phyloP scores from a whole-genome alignment of 2,797 vertebrate genomes.

The Gymnocypris eckloni region DNA sequence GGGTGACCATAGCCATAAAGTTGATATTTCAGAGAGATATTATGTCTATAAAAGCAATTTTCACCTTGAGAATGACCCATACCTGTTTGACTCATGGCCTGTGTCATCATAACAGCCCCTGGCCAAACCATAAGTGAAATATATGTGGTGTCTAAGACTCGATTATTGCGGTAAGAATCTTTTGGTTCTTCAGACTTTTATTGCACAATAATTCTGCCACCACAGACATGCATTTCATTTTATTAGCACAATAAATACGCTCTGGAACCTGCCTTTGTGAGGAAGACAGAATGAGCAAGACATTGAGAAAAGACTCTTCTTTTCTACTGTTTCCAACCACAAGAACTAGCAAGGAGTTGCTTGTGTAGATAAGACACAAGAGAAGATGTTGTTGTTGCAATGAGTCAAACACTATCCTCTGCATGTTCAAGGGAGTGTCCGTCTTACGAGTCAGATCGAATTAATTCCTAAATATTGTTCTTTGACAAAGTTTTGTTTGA shows the following conservation, averaged over 20 bases:
- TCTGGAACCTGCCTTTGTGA: conserved; percentile 20
- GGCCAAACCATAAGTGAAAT: conserved; percentile 44
- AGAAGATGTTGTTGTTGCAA: conserved; percentile 44
- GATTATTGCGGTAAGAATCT: conserved; percentile 68
- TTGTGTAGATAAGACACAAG: conserved; percentile 40
- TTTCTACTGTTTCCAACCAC: conserved; percentile 16
- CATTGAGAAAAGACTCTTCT: conserved; percentile 3
- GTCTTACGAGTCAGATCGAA: conserved; percentile 13
- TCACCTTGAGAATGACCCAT: conserved; percentile 2
- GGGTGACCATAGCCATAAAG: neutral
- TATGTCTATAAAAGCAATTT: neutral
- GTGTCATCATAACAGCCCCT: neutral
- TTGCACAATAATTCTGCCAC: conserved; percentile 47
- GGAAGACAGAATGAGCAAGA: conserved; percentile 9
- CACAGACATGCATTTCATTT: conserved; percentile 53
- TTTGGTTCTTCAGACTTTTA: conserved; percentile 56
- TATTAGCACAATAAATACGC: conserved; percentile 45
- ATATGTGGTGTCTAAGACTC: conserved; percentile 74
- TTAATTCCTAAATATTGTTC: conserved; percentile 36
- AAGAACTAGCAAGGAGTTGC: conserved; percentile 8
- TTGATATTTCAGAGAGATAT: neutral
- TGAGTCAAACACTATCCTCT: conserved; percentile 35
- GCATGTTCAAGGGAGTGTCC: conserved; percentile 38
- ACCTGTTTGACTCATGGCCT: conserved; percentile 1
- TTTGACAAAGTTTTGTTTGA: conserved; percentile 33